Conservation (phyloP, 2,797 vertebrate species). For the Darevskia nairensis region DNA sequence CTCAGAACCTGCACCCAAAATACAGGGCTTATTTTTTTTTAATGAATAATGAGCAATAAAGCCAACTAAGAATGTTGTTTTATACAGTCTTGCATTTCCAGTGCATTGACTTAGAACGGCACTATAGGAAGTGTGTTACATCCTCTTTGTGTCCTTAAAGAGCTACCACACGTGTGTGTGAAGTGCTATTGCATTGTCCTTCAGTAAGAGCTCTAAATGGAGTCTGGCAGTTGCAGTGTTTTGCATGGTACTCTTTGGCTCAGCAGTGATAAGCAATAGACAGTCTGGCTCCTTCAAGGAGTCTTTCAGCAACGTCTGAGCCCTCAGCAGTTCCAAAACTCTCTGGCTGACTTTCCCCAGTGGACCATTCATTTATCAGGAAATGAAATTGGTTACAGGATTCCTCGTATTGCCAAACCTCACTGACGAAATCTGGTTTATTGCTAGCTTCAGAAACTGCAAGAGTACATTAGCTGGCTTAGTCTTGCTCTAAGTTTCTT, state of each 20-base stretch:
- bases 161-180: not conserved
- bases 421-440: slow-evolving; percentile 75
- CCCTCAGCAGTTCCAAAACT: slow-evolving; percentile 74
- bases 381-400: slow-evolving; percentile 84
- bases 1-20: slow-evolving; percentile 10
- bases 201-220: slow-evolving; percentile 56
- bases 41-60: slow-evolving; percentile 3
- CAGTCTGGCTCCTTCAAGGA: slow-evolving; percentile 89
- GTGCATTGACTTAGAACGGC: not conserved
- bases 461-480: slow-evolving; percentile 67
- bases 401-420: slow-evolving; percentile 80
- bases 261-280: slow-evolving; percentile 87
- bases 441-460: slow-evolving; percentile 68
- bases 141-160: slow-evolving; percentile 35
- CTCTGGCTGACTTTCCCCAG: slow-evolving; percentile 78
- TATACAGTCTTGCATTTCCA: slow-evolving; percentile 19
- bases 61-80: slow-evolving; percentile 14
- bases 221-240: slow-evolving; percentile 78
- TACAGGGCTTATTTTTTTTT: slow-evolving; percentile 30
- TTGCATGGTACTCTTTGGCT: slow-evolving; percentile 81
- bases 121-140: not conserved
- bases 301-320: slow-evolving; percentile 75
- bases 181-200: slow-evolving; percentile 28
- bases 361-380: slow-evolving; percentile 82
- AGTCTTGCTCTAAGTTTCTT: slow-evolving; percentile 9